Conservation (phyloP, 2,888 invertebrate genomes). For the Sclerodermus sp. region DNA sequence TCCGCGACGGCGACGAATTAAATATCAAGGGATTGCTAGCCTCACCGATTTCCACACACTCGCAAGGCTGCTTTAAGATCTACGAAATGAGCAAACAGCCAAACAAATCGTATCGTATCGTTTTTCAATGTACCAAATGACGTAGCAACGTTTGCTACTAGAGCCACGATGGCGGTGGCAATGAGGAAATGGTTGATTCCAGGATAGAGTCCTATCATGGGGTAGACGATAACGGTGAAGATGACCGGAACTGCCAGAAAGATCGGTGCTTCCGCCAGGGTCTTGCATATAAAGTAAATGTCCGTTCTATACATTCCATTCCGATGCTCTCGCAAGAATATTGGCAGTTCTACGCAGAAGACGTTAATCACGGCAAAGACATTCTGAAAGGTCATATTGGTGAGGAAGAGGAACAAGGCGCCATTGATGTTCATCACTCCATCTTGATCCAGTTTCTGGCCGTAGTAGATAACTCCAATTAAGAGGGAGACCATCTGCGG, state of each 20-base stretch:
- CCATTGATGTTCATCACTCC: constrained; percentile 95
- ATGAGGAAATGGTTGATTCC: constrained; percentile 71
- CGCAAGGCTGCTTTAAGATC: too few relatives aligned
- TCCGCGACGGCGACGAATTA: constrained; percentile 11
- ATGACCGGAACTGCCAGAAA: constrained; percentile 81
- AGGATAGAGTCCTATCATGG: constrained; percentile 82
- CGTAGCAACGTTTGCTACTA: constrained; percentile 87
- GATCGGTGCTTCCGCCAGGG: constrained; percentile 84
- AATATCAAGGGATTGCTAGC: constrained; percentile 6
- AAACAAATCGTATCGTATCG: too few relatives aligned
- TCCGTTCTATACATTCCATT: constrained; percentile 90
- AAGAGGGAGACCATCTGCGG: constrained; percentile 84
- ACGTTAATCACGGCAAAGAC: constrained; percentile 93
- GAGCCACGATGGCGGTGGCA: constrained; percentile 71
- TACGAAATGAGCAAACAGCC: too few relatives aligned
- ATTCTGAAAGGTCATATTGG: constrained; percentile 92
- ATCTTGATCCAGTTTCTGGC: constrained; percentile 78
- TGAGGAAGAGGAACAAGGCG: constrained; percentile 84
- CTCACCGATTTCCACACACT: too few relatives aligned
- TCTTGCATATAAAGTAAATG: constrained; percentile 89
- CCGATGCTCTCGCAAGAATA: constrained; percentile 85
- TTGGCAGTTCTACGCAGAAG: constrained; percentile 85
- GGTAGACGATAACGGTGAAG: constrained; percentile 83
- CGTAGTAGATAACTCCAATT: constrained; percentile 85
- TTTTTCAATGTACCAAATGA: constrained; percentile 70